Conservation (phyloP, 2,797 vertebrate genomes). For the Mus spretus region DNA sequence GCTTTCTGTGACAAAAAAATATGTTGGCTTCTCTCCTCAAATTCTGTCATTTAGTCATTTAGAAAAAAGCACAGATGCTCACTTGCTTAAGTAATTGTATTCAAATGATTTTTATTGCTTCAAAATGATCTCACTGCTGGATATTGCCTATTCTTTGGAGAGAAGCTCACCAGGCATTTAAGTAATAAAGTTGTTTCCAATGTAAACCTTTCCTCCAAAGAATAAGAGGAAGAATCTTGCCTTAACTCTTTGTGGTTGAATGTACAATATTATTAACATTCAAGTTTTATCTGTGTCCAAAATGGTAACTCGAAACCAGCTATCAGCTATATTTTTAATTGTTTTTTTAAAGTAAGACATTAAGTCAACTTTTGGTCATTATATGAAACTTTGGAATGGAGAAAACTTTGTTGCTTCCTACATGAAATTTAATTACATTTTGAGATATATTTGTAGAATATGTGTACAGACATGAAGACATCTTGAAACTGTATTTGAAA, state of each 20-base stretch:
- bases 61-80: constrained; percentile 61
- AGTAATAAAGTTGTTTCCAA: constrained; percentile 53
- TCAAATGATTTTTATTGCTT: constrained; percentile 74
- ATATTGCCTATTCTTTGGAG: constrained; percentile 37
- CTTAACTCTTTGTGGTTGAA: constrained; percentile 65
- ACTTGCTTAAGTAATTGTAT: constrained; percentile 73
- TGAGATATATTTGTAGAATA: background rate
- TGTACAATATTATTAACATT: constrained; percentile 63
- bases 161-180: background rate
- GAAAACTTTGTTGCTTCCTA: background rate
- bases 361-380: constrained; percentile 29
- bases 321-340: constrained; percentile 18
- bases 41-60: constrained; percentile 62
- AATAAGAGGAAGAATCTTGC: constrained; percentile 51
- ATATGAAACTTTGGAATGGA: background rate
- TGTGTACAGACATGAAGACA: background rate
- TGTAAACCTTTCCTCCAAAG: constrained; percentile 56
- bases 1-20: constrained; percentile 29
- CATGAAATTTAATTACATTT: background rate
- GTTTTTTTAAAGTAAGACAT: background rate
- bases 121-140: constrained; percentile 62
- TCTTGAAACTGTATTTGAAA: background rate
- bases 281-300: constrained; percentile 9
- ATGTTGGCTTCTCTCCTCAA: constrained; percentile 15
- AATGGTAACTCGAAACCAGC: constrained; percentile 53